Conservation (phyloP, 2,888 invertebrate species). For the Escarpia spicata region DNA sequence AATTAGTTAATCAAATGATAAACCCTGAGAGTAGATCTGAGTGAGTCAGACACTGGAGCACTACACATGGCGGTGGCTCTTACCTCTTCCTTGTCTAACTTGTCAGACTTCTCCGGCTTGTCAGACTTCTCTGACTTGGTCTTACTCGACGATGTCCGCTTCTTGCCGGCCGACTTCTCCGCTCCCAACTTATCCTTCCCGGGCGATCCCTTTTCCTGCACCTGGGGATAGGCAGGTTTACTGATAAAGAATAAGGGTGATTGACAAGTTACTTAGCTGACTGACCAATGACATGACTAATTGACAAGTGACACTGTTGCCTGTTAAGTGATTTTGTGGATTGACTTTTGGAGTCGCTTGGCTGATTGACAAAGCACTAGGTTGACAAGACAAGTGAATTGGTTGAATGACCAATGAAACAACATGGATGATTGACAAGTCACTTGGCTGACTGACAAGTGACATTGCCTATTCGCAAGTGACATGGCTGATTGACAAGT, state of each 20-base stretch:
- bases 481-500: background rate
- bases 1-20: background rate
- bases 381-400: background rate
- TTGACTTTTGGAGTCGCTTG: background rate
- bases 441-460: background rate
- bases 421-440: background rate
- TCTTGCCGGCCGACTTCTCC: background rate
- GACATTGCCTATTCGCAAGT: background rate
- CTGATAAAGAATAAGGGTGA: background rate
- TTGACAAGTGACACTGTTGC: no score
- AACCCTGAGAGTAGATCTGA: background rate
- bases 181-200: background rate
- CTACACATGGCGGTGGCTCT: background rate
- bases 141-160: background rate
- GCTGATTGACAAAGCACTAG: background rate
- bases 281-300: no score
- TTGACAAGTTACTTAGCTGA: background rate
- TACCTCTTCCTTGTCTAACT: background rate
- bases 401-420: background rate
- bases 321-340: no score
- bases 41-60: no score
- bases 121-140: background rate
- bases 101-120: background rate
- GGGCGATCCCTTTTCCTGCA: background rate
- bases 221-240: background rate